phyloP scores from a whole-genome alignment of 2,113 vertebrate genomes.

The Psilopsiagon aymara region DNA sequence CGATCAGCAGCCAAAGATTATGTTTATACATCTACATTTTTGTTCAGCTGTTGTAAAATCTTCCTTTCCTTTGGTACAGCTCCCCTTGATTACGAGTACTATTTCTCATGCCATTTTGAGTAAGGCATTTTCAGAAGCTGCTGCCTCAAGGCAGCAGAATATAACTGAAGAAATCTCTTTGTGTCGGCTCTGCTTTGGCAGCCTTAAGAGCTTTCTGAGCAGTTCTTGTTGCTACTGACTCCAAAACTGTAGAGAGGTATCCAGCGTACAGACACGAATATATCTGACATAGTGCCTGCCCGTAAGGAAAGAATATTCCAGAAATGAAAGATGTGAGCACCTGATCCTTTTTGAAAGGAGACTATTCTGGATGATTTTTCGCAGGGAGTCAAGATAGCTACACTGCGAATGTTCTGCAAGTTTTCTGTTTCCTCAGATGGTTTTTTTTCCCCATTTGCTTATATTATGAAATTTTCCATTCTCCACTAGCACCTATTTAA shows the following conservation, averaged over 20 bases:
- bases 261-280: not conserved
- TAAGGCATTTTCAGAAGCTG: conserved; percentile 6
- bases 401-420: not conserved
- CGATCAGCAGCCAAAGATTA: not conserved
- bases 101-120: conserved; percentile 40
- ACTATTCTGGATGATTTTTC: not conserved
- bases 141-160: conserved; percentile 18
- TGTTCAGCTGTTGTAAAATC: conserved; percentile 1
- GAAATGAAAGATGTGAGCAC: not conserved
- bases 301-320: not conserved
- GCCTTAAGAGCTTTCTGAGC: conserved; percentile 18
- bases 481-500: not conserved
- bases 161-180: conserved; percentile 1
- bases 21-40: not conserved
- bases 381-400: not conserved
- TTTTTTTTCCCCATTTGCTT: not conserved
- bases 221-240: conserved; percentile 20
- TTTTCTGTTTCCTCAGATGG: not conserved
- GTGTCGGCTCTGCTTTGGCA: not conserved
- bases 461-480: not conserved
- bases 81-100: not conserved
- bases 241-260: not conserved
- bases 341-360: not conserved
- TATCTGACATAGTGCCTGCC: not conserved
- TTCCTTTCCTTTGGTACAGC: conserved; percentile 5